These are phyloP conservation scores for Petrolisthes manimaculis DNA, from an alignment of 2,888 invertebrate species.

Conservation along the genomic window DNA sequence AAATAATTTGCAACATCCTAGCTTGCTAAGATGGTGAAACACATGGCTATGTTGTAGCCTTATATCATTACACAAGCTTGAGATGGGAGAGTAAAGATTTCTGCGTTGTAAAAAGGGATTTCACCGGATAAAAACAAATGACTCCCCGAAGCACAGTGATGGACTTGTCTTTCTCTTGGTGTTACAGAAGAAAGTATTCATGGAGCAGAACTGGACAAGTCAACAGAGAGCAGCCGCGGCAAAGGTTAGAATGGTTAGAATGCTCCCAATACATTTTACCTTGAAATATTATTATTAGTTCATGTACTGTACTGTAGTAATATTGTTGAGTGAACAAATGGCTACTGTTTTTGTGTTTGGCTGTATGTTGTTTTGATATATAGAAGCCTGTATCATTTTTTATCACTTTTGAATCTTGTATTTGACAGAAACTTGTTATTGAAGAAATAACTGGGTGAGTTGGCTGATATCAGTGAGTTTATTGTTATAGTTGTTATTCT, in stretches of 20 bases:
- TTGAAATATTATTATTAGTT: neutral
- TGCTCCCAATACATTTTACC: slow-evolving; percentile 21
- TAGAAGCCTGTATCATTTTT: no score
- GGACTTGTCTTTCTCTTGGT: slow-evolving; percentile 57
- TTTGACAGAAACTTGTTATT: no score
- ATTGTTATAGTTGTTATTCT: no score
- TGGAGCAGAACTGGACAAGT: slow-evolving; percentile 62
- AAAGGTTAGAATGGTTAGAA: slow-evolving; percentile 46
- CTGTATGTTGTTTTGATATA: neutral
- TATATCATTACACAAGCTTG: neutral
- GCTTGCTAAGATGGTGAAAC: neutral
- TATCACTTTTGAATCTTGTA: no score
- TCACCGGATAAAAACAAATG: slow-evolving; percentile 1
- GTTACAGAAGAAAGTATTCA: slow-evolving; percentile 62
- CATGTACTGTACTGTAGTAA: neutral
- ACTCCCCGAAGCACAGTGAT: slow-evolving; percentile 37
- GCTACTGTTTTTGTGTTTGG: neutral
- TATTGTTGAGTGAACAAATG: neutral
- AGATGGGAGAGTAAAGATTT: neutral
- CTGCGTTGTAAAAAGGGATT: slow-evolving; percentile 1
- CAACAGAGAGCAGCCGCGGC: slow-evolving; percentile 61
- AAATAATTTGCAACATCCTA: neutral
- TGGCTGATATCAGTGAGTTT: no score
- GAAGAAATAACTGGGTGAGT: no score
- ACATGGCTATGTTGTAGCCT: neutral